Conservation (phyloP, 2,888 invertebrate genomes). For the Tanytarsus gracilentus region DNA sequence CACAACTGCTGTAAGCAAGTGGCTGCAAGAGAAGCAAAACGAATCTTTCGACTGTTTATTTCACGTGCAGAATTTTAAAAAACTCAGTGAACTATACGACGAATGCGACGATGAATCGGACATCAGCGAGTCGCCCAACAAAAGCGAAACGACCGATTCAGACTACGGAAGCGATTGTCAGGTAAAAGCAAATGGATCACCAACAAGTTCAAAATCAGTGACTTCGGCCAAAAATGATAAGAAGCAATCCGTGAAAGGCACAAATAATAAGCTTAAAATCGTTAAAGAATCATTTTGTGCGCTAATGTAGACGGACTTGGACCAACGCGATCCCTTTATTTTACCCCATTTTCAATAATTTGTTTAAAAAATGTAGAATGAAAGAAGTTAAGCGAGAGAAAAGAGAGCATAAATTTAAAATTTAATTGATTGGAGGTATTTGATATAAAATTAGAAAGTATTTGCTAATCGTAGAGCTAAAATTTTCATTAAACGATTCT, state of each 20-base stretch:
- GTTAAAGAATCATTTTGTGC: conserved; percentile 22
- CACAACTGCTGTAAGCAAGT: conserved; percentile 11
- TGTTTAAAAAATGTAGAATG: no score
- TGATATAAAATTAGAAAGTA: no score
- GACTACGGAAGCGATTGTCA: conserved; percentile 20
- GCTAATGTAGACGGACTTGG: conserved; percentile 14
- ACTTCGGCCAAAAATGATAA: not conserved
- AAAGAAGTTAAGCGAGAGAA: no score
- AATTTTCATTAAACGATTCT: no score
- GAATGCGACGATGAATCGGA: conserved; percentile 5
- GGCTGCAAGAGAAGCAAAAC: conserved; percentile 19
- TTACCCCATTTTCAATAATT: no score
- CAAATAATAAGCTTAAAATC: conserved; percentile 18
- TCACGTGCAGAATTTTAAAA: conserved; percentile 19
- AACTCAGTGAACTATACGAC: conserved; percentile 1
- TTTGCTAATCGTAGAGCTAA: no score
- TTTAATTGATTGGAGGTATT: no score
- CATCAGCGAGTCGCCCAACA: not conserved
- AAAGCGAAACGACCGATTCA: conserved; percentile 13
- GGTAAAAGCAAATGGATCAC: conserved; percentile 8
- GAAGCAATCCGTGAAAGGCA: not conserved
- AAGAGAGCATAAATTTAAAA: no score
- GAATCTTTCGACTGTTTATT: conserved; percentile 18
- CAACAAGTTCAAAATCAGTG: not conserved
- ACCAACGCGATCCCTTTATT: not conserved